Percentiles rank a stretch among this genome's conserved stretches.
Conservation (phyloP, 2,888 invertebrate genomes). For the Gerris lacustris region DNA sequence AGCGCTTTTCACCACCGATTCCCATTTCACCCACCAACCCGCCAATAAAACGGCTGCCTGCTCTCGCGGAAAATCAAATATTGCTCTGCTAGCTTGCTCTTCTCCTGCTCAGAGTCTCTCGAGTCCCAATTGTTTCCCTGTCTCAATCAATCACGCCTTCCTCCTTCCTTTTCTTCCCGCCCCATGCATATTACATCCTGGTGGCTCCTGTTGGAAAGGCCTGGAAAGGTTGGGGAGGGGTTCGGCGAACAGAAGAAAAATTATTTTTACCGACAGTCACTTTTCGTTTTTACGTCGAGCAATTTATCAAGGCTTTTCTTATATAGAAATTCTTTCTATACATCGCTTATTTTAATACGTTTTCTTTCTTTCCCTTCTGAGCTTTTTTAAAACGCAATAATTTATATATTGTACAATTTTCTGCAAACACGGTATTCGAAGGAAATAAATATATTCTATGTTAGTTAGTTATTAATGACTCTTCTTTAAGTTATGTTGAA, state of each 20-base stretch:
- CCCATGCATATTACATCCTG: background rate
- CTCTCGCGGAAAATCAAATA: constrained; percentile 5
- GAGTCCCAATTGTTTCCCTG: background rate
- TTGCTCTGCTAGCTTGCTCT: background rate
- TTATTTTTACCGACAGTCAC: background rate
- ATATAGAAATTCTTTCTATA: background rate
- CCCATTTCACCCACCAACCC: background rate
- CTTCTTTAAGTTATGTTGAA: too few relatives aligned
- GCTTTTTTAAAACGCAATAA: too few relatives aligned
- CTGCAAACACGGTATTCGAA: too few relatives aligned
- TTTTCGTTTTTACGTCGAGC: background rate
- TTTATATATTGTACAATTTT: too few relatives aligned
- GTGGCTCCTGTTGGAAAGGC: background rate
- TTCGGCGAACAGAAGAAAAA: background rate
- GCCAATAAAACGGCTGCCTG: background rate
- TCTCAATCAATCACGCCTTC: background rate
- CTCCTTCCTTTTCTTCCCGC: background rate
- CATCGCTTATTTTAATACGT: too few relatives aligned
- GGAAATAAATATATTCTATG: too few relatives aligned
- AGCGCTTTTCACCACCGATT: background rate
- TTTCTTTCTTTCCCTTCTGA: too few relatives aligned
- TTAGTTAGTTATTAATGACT: too few relatives aligned
- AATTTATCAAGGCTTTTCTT: constrained; percentile 1
- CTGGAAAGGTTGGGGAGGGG: background rate
- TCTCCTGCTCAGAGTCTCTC: too few relatives aligned